Evolutionary conservation across 2,888 invertebrate genomes (phyloP).

Genomic region (Anthrax anthrax): DNA sequence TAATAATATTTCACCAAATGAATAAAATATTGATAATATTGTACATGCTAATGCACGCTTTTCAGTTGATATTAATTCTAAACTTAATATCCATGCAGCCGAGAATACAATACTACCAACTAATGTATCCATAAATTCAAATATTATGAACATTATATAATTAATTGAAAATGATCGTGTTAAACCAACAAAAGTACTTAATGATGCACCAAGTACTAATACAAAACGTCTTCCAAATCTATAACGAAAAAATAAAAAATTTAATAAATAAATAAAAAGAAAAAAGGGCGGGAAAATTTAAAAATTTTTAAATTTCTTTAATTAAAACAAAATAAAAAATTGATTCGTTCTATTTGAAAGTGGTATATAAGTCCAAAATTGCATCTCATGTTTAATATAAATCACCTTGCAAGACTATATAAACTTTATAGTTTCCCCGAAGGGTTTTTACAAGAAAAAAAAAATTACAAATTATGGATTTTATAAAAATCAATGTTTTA

Average conservation of each 20-base stretch:
- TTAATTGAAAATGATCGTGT: conserved; percentile 51
- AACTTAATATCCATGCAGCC: conserved; percentile 55
- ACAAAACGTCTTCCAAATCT: conserved; percentile 46
- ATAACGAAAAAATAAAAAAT: neutral
- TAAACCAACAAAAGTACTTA: conserved; percentile 51
- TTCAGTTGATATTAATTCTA: conserved; percentile 63
- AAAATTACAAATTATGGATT: too few species aligned
- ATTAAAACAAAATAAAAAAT: too few species aligned
- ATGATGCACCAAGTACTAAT: conserved; percentile 37
- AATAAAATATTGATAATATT: conserved; percentile 53
- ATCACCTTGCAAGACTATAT: too few species aligned
- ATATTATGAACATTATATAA: conserved; percentile 51
- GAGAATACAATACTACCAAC: conserved; percentile 56
- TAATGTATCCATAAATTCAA: conserved; percentile 58
- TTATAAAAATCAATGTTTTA: too few species aligned
- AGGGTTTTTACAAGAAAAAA: too few species aligned
- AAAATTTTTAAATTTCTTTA: too few species aligned
- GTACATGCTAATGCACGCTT: conserved; percentile 57
- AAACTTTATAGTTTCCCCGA: too few species aligned
- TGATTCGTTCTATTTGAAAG: too few species aligned
- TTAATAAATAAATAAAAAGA: neutral
- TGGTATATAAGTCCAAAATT: too few species aligned
- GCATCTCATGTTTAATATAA: too few species aligned
- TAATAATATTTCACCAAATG: conserved; percentile 51
- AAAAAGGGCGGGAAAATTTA: too few species aligned